These are phyloP conservation scores for Apamea epomidion DNA, from an alignment of 2,888 invertebrate species.

Conservation along the genomic window DNA sequence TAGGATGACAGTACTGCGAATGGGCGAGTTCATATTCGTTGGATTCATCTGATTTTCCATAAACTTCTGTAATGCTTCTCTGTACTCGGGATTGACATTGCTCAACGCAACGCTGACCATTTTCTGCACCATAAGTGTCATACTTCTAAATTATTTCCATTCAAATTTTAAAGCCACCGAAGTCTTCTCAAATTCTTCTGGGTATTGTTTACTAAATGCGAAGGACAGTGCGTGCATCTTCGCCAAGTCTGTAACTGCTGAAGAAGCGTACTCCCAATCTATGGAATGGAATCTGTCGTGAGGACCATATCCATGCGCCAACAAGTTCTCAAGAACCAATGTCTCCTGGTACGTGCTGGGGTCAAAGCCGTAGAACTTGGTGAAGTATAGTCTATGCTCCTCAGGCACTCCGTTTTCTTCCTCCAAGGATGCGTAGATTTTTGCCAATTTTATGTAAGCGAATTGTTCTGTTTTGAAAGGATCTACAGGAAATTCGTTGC, in stretches of 20 bases:
- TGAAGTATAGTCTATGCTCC: slow-evolving; percentile 65
- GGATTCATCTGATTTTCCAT: not conserved
- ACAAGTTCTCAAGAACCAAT: slow-evolving; percentile 74
- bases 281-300: slow-evolving; percentile 71
- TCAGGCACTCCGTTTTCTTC: slow-evolving; percentile 49
- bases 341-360: slow-evolving; percentile 68
- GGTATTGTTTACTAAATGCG: slow-evolving; percentile 70
- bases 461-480: slow-evolving; percentile 57
- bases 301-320: slow-evolving; percentile 12
- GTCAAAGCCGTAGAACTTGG: slow-evolving; percentile 69
- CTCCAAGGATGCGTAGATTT: slow-evolving; percentile 57
- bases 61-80: slow-evolving; percentile 16
- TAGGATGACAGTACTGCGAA: slow-evolving; percentile 17
- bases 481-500: not conserved
- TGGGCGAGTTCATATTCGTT: not conserved
- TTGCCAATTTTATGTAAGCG: slow-evolving; percentile 57
- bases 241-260: slow-evolving; percentile 71
- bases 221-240: slow-evolving; percentile 78
- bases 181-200: slow-evolving; percentile 64
- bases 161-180: not conserved
- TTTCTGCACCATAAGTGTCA: not conserved
- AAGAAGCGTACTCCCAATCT: slow-evolving; percentile 68
- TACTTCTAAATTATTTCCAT: not conserved
- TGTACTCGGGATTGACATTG: not conserved
- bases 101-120: not conserved